phyloP scores from a whole-genome alignment of 2,797 vertebrate species.

The Buphagus erythrorhynchus region DNA sequence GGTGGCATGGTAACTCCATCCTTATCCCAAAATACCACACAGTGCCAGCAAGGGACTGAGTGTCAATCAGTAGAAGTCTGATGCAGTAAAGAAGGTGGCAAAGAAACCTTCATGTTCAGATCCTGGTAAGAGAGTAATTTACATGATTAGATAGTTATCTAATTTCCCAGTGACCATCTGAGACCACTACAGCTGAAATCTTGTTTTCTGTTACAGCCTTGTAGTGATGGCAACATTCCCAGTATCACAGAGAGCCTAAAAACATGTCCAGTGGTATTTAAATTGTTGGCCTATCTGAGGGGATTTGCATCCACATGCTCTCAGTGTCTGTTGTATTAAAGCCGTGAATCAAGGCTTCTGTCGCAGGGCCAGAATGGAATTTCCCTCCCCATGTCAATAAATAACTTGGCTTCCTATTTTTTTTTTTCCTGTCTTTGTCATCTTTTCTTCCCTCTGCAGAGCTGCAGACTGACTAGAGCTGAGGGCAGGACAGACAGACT shows the following conservation, averaged over 20 bases:
- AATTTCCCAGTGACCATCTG: background rate
- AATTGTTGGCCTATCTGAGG: background rate
- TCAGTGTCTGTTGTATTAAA: background rate
- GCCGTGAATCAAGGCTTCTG: background rate
- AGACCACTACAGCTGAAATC: background rate
- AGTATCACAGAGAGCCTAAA: background rate
- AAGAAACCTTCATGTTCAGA: background rate
- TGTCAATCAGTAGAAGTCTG: background rate
- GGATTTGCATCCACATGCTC: slow-evolving; percentile 14
- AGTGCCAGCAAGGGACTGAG: background rate
- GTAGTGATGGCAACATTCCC: slow-evolving; percentile 17
- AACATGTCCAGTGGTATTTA: background rate
- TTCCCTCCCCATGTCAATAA: slow-evolving; percentile 1
- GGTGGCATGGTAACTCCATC: background rate
- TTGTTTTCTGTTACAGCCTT: background rate
- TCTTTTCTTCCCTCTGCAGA: background rate
- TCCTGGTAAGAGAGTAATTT: background rate
- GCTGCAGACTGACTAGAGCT: background rate
- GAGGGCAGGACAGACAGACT: background rate
- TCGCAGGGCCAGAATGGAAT: background rate
- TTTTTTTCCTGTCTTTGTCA: background rate
- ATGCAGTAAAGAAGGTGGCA: background rate
- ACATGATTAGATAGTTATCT: background rate
- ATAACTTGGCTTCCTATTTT: slow-evolving; percentile 4
- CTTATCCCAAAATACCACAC: background rate